Conservation (phyloP, 1,140 invertebrate species). For the Oppia nitens region DNA sequence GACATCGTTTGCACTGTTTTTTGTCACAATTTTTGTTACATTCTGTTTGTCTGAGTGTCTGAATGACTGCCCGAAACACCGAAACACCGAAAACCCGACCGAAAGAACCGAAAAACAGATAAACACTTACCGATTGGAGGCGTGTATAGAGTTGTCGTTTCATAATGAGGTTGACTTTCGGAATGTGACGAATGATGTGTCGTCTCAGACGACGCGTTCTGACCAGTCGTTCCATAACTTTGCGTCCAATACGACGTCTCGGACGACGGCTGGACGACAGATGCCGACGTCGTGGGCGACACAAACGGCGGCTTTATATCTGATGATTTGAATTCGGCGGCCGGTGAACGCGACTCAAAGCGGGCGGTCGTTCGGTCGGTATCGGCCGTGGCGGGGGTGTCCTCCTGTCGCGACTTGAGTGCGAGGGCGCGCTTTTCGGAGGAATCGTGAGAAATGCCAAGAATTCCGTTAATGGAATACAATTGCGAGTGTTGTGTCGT, state of each 20-base stretch:
- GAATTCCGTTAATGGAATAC: constrained; percentile 89
- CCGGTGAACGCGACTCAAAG: too few species aligned
- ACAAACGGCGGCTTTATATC: background rate
- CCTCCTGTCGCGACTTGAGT: constrained; percentile 11
- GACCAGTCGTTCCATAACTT: too few species aligned
- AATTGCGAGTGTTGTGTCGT: constrained; percentile 10
- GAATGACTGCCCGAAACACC: too few species aligned
- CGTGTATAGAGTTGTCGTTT: constrained; percentile 17
- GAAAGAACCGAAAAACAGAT: background rate
- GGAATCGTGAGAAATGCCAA: too few species aligned
- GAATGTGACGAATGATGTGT: background rate
- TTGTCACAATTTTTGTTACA: too few species aligned
- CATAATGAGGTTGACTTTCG: constrained; percentile 10
- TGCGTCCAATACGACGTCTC: background rate
- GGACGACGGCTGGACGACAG: background rate
- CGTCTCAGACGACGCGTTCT: background rate
- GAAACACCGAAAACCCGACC: too few species aligned
- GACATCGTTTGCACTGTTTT: too few species aligned
- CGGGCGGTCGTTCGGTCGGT: too few species aligned
- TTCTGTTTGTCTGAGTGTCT: too few species aligned
- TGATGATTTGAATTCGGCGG: too few species aligned
- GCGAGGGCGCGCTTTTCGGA: too few species aligned
- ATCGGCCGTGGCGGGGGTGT: background rate
- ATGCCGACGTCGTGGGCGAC: background rate
- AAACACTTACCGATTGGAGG: constrained; percentile 17